Base-by-base conservation (phyloP, 2,888 invertebrate genomes). In the Clistopyga incitator region DNA sequence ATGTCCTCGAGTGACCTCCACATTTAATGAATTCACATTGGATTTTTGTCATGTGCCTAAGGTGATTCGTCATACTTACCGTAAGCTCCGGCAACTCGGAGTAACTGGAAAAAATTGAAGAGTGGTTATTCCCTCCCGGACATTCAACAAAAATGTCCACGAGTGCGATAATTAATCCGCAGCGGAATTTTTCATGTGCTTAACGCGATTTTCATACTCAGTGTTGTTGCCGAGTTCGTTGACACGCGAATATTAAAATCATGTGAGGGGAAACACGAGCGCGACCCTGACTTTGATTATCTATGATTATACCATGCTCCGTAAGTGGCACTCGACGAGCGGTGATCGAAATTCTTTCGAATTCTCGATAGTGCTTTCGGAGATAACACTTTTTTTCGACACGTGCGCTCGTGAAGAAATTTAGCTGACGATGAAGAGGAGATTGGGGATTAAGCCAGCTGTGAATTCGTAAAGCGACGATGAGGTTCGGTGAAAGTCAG, bases 401-500 rank as follows among this genome's bases (percentile, higher is more conserved):
- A 42, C 64, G 64, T 65, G 64, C 15, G 20, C 18, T 3, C 10
- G n/a, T 18, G n/a, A 61, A n/a, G 29, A 38, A 61, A 8, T 61
- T 34, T 23, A 23, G 11, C 25, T 13, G 25, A 13, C 15, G 25
- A 56, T 25, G 54, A 25, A 23, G 20, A 54, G 10, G 11, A 18
- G 52, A 18, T 11, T 20, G 23, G 20, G 56, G 15, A 25, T 61
- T 3, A 34, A n/a, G 6, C 61, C 18, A 61, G 54, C 20, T 10
- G 59, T 59, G 59, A 59, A 29, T 59, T 59, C n/a, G 34, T 23
- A 56, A 11, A 10, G 23, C 23, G 15, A 29, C 23, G 15, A 29
- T 15, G 47, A 65, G 72, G 67, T 77, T 77, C 72, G 81, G 81
- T 81, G 81, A 81, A 81, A 81, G 81, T 77, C 18, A 25, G 38